Evolutionary conservation across 1,140 invertebrate species (phyloP), one percentile per base, ranked within the genome.

Genomic region (Drosophila cardini): DNA sequence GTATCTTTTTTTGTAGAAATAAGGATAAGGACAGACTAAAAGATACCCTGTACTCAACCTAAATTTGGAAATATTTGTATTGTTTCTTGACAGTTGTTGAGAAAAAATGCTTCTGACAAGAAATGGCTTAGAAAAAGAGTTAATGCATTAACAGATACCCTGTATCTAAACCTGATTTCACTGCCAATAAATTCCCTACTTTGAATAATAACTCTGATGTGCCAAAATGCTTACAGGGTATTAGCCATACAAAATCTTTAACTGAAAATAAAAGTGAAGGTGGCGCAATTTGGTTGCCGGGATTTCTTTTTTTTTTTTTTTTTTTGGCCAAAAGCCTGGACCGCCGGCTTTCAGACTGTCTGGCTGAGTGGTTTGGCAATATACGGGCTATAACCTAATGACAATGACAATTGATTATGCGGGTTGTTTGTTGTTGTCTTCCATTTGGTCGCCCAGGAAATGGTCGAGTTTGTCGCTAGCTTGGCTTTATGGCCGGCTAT

Each of bases 321-420:
- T 11, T 10, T 18, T 52, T 32, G 69, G 60, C 64, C 53, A 81
- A 62, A 60, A 42, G 16, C 40, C 53, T 34, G 32, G 13, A 21
- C 30, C 2, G 9, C 13, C 30, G 2, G n/a, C 30, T 10, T n/a
- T 32, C 13, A n/a, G 7, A 6, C 42, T 42, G 16, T 34, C 2
- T n/a, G 16, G 10, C 32, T 26, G 16, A 26, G 21, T 26, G 21
- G 21, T 13, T 34, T 36, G 50, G 57, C 30, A 36, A 18, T 18
- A 40, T 21, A 52, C 26, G 55, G 60, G 73, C 48, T 60, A 38
- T 73, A 78, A 72, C 80, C 71, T 85, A 85, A 84, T 84, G 81
- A 72, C 80, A 86, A 78, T 84, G 81, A 84, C 81, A 84, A 84
- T 86, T 84, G 71, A 73, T 73, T 73, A 73, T 69, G 71, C 71